These are phyloP conservation scores for Tachypleus tridentatus DNA, from an alignment of 1,140 invertebrate species.

Conservation along the genomic window DNA sequence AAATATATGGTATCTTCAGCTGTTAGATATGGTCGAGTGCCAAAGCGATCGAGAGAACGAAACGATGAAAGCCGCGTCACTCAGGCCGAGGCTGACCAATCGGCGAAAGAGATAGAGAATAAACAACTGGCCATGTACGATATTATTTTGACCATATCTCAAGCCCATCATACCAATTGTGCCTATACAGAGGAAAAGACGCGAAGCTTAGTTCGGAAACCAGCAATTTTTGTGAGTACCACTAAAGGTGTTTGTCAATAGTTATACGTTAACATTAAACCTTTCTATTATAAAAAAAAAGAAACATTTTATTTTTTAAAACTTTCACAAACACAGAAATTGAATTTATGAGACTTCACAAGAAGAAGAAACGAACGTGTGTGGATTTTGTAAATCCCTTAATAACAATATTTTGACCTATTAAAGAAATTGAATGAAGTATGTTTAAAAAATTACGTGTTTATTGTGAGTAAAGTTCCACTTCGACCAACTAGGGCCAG, in stretches of 20 bases:
- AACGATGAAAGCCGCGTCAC: constrained; percentile 40
- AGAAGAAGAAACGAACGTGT: background rate
- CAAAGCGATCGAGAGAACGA: constrained; percentile 77
- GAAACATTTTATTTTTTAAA: too few relatives aligned
- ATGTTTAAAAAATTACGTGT: too few relatives aligned
- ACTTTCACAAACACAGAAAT: too few relatives aligned
- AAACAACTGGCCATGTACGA: constrained; percentile 58
- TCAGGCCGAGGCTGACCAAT: constrained; percentile 27
- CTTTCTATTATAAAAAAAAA: too few relatives aligned
- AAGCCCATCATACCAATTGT: constrained; percentile 80
- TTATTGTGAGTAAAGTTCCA: too few relatives aligned
- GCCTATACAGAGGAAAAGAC: constrained; percentile 77
- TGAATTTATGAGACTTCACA: too few relatives aligned
- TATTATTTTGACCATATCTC: constrained; percentile 71
- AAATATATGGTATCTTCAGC: too few relatives aligned
- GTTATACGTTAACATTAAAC: too few relatives aligned
- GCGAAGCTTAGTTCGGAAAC: constrained; percentile 52
- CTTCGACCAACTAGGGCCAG: too few relatives aligned
- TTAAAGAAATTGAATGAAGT: too few relatives aligned
- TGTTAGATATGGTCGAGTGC: constrained; percentile 88
- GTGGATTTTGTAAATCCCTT: constrained; percentile 2
- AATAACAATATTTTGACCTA: too few relatives aligned
- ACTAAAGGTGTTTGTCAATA: too few relatives aligned
- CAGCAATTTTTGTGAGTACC: constrained; percentile 52
- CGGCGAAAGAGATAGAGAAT: constrained; percentile 30